Percentiles rank a stretch among this genome's conserved stretches.
Evolutionary conservation across 64 coral and sea anemone genomes (phyloP).

Genomic region (Catalaphyllia jardinei): DNA sequence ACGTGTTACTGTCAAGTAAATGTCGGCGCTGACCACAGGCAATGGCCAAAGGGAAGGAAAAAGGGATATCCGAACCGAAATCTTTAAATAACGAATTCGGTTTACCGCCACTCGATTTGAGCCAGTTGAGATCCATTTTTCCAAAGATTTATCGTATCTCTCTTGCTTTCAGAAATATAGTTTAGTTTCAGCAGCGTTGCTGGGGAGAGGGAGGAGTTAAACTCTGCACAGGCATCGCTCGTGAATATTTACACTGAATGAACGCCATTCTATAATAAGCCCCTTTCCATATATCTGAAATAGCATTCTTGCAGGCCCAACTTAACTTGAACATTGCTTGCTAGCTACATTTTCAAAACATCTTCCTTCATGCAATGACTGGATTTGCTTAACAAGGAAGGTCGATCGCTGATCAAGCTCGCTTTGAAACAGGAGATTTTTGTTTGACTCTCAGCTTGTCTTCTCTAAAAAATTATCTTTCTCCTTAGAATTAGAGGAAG

Average conservation of each 20-base stretch:
- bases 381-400: background rate
- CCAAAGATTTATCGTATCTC: background rate
- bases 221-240: background rate
- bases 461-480: background rate
- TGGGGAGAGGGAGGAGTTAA: too few relatives aligned
- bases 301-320: background rate
- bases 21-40: too few relatives aligned
- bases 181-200: too few relatives aligned
- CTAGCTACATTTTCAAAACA: background rate
- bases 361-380: slow-evolving; percentile 7
- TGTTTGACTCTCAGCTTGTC: slow-evolving; percentile 19
- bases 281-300: background rate
- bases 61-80: too few relatives aligned
- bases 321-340: background rate
- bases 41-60: too few relatives aligned
- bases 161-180: background rate
- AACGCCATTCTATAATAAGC: background rate
- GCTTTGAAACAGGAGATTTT: background rate
- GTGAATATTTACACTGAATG: background rate
- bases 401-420: background rate
- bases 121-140: background rate
- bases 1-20: too few relatives aligned
- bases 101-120: background rate
- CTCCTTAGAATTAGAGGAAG: background rate
- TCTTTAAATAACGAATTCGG: background rate